A percentile compares a stretch with the other conserved stretches of the same genome.
These are phyloP conservation scores for Siphamia tubifer DNA, from an alignment of 2,113 vertebrate genomes.

Conservation along the genomic window DNA sequence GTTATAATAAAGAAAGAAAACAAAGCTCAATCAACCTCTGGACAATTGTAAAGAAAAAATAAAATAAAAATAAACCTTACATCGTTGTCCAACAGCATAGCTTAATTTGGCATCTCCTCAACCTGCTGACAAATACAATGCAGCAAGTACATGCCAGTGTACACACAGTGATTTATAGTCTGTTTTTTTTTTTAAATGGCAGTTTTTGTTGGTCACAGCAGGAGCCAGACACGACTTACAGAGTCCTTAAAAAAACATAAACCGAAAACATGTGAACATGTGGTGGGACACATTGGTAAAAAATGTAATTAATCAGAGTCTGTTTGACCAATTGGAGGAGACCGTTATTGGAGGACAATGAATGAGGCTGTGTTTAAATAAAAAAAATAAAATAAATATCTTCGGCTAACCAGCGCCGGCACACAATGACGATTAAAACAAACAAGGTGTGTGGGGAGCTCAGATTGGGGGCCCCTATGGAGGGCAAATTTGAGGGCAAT, in stretches of 20 bases:
- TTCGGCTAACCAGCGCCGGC: neutral
- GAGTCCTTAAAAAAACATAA: constrained; percentile 28
- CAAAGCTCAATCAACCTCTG: neutral
- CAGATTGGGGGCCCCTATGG: too few relatives aligned
- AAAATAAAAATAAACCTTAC: neutral
- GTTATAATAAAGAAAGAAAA: neutral
- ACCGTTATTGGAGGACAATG: constrained; percentile 9
- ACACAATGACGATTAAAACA: neutral
- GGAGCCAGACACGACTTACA: neutral
- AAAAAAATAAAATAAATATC: too few relatives aligned
- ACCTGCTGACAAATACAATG: neutral
- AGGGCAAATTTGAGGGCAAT: too few relatives aligned
- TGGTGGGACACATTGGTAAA: neutral
- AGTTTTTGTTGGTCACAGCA: neutral
- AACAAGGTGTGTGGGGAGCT: too few relatives aligned
- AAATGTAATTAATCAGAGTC: constrained; percentile 9
- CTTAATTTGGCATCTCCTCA: neutral
- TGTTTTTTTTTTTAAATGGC: neutral
- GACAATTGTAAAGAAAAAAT: neutral
- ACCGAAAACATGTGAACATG: constrained; percentile 29
- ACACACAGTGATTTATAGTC: neutral
- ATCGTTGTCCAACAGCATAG: neutral
- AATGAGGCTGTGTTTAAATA: constrained; percentile 1
- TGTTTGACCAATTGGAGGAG: constrained; percentile 15
- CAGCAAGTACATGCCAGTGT: neutral